Percentiles rank a stretch among this genome's conserved stretches.
Conservation (phyloP, 2,888 invertebrate genomes). For the Hybos culiciformis region DNA sequence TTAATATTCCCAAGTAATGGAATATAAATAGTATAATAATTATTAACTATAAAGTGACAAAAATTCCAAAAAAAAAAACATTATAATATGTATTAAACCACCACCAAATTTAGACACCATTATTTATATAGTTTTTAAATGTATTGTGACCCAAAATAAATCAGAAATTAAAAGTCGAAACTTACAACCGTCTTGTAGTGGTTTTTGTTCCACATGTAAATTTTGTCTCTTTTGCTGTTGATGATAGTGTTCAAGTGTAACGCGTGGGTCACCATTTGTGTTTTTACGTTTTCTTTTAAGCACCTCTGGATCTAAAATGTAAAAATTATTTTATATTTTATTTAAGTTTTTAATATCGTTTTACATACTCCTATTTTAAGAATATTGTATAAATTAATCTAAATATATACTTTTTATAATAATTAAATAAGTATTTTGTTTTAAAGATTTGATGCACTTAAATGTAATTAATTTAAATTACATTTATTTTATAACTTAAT, state of each 20-base stretch:
- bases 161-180: constrained; percentile 16
- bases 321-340: constrained; percentile 15
- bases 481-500: too few relatives aligned
- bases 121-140: neutral
- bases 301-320: constrained; percentile 42
- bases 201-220: constrained; percentile 22
- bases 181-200: constrained; percentile 32
- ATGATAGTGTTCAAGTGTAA: constrained; percentile 23
- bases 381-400: too few relatives aligned
- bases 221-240: constrained; percentile 21
- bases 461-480: too few relatives aligned
- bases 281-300: constrained; percentile 39
- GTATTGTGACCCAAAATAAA: too few relatives aligned
- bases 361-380: too few relatives aligned
- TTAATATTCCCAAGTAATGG: too few relatives aligned
- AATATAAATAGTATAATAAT: too few relatives aligned
- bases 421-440: too few relatives aligned
- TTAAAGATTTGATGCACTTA: too few relatives aligned
- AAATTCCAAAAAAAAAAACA: too few relatives aligned
- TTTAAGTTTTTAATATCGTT: constrained; percentile 9
- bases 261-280: constrained; percentile 30
- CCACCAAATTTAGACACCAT: neutral
- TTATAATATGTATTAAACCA: neutral
- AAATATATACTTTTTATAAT: too few relatives aligned
- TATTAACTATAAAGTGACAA: too few relatives aligned